A percentile compares a stretch with the other conserved stretches of the same genome.
Evolutionary conservation across 2,888 invertebrate genomes (phyloP).

Genomic region (Metellina segmentata): DNA sequence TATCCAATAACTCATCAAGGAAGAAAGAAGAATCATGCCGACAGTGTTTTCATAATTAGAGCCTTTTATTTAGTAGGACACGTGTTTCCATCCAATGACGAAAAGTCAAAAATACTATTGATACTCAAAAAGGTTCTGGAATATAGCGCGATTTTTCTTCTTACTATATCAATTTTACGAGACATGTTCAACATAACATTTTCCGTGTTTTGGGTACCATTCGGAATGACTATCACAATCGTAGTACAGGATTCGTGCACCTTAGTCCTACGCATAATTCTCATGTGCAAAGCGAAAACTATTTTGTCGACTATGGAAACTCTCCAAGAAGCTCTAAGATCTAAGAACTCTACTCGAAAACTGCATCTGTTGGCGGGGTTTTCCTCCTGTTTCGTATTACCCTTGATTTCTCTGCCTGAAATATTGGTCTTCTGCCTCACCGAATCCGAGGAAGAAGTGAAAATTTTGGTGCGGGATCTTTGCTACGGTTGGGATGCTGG

Average conservation of each 20-base stretch:
- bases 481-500: conserved; percentile 6
- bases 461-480: neutral
- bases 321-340: neutral
- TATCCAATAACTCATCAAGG: neutral
- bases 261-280: neutral
- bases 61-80: conserved; percentile 10
- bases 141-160: neutral
- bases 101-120: neutral
- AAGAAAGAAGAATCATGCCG: neutral
- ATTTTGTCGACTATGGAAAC: neutral
- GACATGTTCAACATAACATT: neutral
- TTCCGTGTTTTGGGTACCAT: neutral
- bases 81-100: neutral
- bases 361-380: neutral
- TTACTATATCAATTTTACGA: neutral
- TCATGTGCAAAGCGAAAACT: neutral
- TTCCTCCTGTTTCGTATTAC: neutral
- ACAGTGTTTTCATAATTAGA: conserved; percentile 10
- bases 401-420: neutral
- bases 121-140: neutral
- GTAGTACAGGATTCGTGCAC: neutral
- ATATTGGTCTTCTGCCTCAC: neutral
- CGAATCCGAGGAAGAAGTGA: neutral
- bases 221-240: neutral
- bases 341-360: neutral